Percentiles rank a stretch among this genome's conserved stretches.
phyloP scores from a whole-genome alignment of 2,888 invertebrate genomes.

The Congeria kusceri region DNA sequence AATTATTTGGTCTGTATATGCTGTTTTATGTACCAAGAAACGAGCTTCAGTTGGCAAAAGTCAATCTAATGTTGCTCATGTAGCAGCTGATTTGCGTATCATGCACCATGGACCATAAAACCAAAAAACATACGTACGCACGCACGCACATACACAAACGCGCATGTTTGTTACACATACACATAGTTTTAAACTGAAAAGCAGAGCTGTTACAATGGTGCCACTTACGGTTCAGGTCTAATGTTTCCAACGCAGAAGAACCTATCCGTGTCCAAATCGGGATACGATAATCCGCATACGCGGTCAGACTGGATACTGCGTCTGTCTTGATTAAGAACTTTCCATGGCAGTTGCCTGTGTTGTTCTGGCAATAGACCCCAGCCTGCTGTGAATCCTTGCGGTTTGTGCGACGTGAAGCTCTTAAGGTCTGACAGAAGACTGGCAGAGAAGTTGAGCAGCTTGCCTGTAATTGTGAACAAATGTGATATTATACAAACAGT shows the following conservation, averaged over 20 bases:
- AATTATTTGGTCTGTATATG: no score
- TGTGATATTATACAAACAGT: no score
- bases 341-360: background rate
- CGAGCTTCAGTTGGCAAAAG: no score
- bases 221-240: background rate
- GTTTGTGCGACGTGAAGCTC: background rate
- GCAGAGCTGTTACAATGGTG: background rate
- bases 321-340: slow-evolving; percentile 9
- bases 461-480: no score
- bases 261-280: slow-evolving; percentile 29
- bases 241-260: slow-evolving; percentile 55
- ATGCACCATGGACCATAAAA: no score
- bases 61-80: no score
- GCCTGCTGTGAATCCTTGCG: slow-evolving; percentile 27
- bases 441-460: background rate
- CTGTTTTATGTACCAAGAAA: no score
- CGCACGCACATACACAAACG: no score
- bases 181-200: background rate
- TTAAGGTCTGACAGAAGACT: background rate
- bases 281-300: slow-evolving; percentile 28
- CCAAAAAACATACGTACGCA: no score
- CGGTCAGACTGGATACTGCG: slow-evolving; percentile 15
- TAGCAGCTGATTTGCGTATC: no score
- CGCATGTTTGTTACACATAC: no score
- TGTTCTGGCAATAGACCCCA: slow-evolving; percentile 47